These are phyloP conservation scores for Ctena decussata DNA, from an alignment of 2,888 invertebrate genomes.

Conservation along the genomic window DNA sequence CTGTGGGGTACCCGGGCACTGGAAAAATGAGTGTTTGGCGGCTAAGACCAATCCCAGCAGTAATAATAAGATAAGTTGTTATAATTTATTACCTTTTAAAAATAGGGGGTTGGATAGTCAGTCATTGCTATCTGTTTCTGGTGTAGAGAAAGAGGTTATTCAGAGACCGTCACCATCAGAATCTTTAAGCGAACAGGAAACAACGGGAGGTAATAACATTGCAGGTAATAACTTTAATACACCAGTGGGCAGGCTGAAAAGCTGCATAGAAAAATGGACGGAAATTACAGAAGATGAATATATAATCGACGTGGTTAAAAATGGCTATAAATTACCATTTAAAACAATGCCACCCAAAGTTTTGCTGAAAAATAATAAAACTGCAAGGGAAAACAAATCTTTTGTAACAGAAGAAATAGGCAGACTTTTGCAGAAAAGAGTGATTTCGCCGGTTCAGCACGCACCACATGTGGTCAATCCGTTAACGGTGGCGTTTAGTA, in stretches of 20 bases:
- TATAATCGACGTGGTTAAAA: neutral
- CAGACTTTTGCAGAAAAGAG: constrained; percentile 32
- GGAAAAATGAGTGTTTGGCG: neutral
- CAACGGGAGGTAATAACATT: neutral
- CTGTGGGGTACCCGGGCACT: neutral
- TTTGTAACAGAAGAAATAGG: constrained; percentile 47
- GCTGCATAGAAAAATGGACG: neutral
- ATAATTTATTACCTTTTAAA: neutral
- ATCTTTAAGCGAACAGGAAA: neutral
- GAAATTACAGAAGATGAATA: neutral
- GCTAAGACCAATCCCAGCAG: neutral
- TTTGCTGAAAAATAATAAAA: constrained; percentile 38
- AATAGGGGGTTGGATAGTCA: neutral
- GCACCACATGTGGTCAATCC: constrained; percentile 43
- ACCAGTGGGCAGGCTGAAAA: neutral
- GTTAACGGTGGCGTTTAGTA: constrained; percentile 46
- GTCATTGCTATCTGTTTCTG: no score
- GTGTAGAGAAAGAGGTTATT: neutral
- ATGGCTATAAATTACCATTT: constrained; percentile 43
- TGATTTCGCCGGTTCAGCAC: constrained; percentile 24
- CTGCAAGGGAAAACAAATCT: neutral
- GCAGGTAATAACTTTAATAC: neutral
- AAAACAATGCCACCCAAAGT: constrained; percentile 17
- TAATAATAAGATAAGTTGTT: constrained; percentile 1
- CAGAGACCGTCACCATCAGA: neutral